Evolutionary conservation across 2,888 invertebrate species (phyloP).

Genomic region (Eupithecia vulgata): DNA sequence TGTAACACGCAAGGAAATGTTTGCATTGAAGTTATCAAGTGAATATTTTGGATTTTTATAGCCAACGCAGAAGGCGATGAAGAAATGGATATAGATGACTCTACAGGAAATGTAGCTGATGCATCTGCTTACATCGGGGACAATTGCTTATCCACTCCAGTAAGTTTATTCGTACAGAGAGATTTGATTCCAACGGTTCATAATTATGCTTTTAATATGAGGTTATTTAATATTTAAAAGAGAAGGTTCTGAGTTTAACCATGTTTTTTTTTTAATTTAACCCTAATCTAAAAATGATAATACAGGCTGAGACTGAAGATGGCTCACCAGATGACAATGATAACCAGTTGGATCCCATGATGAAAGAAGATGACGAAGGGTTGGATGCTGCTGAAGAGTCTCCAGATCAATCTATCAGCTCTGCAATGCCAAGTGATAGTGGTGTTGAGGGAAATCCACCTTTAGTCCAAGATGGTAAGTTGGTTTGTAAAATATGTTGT

Average conservation of each 20-base stretch:
- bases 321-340: slow-evolving; percentile 72
- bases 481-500: slow-evolving; percentile 10
- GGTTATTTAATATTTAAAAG: neutral
- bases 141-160: slow-evolving; percentile 80
- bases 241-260: neutral
- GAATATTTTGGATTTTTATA: slow-evolving; percentile 28
- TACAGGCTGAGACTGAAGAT: slow-evolving; percentile 68
- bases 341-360: slow-evolving; percentile 65
- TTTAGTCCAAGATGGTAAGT: slow-evolving; percentile 73
- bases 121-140: slow-evolving; percentile 79
- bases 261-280: neutral
- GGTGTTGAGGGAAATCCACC: slow-evolving; percentile 74
- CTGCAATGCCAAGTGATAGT: slow-evolving; percentile 75
- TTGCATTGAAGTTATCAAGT: neutral
- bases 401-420: slow-evolving; percentile 80
- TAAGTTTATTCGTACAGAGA: slow-evolving; percentile 51
- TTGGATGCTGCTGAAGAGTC: slow-evolving; percentile 73
- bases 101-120: slow-evolving; percentile 68
- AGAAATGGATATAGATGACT: slow-evolving; percentile 80
- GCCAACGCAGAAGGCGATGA: slow-evolving; percentile 66
- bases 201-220: neutral
- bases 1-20: neutral
- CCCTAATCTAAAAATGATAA: slow-evolving; percentile 18
- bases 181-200: neutral
- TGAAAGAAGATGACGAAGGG: slow-evolving; percentile 69